Evolutionary conservation across 1,140 invertebrate species (phyloP).

Genomic region (Adoxophyes honmai): DNA sequence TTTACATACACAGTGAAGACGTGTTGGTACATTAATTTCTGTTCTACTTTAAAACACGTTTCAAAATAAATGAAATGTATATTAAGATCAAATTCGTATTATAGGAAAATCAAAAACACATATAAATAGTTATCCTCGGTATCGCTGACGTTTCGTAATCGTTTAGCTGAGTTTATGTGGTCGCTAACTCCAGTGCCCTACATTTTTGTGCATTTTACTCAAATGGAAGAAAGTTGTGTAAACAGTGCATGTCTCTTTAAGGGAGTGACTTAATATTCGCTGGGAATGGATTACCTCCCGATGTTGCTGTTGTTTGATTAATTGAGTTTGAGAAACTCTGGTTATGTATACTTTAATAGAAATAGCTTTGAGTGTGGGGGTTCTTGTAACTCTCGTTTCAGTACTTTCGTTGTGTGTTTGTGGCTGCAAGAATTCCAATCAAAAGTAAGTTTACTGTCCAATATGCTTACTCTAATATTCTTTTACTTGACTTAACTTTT

Average conservation of each 20-base stretch:
- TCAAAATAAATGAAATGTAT: not conserved
- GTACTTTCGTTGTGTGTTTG: conserved; percentile 67
- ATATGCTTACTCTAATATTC: not conserved
- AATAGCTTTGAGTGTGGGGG: conserved; percentile 60
- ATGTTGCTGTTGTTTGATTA: conserved; percentile 27
- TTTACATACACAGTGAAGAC: conserved; percentile 9
- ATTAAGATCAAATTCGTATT: not conserved
- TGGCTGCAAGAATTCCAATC: conserved; percentile 72
- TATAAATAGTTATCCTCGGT: not conserved
- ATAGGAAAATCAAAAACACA: not conserved
- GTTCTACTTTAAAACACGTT: not conserved
- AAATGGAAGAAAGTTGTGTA: conserved; percentile 69
- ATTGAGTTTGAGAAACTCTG: conserved; percentile 52
- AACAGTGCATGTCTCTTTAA: conserved; percentile 45
- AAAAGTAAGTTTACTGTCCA: conserved; percentile 61
- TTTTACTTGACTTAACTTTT: not conserved
- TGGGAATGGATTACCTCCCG: conserved; percentile 44
- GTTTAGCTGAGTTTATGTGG: conserved; percentile 18
- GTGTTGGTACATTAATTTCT: conserved; percentile 6
- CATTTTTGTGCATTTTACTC: conserved; percentile 53
- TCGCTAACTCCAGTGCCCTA: conserved; percentile 50
- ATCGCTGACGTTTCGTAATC: not conserved
- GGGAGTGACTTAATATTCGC: conserved; percentile 51
- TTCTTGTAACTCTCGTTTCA: conserved; percentile 59
- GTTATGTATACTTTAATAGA: conserved; percentile 70